Percentiles rank a stretch among this genome's conserved stretches.
phyloP scores from a whole-genome alignment of 1,140 invertebrate species.

The Microplitis demolitor region DNA sequence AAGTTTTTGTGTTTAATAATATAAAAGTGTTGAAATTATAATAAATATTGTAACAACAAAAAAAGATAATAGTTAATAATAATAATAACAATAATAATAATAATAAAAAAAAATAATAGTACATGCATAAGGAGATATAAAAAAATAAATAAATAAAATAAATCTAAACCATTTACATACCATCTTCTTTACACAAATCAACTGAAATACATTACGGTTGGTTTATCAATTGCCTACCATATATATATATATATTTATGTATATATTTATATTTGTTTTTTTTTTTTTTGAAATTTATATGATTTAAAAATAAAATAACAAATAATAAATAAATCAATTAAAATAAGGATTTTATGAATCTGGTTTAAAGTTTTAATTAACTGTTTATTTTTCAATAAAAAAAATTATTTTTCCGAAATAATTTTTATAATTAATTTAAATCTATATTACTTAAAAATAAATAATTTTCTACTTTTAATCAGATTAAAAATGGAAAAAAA shows the following conservation, averaged over 20 bases:
- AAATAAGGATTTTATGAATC: too few species aligned
- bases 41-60: neutral
- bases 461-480: too few species aligned
- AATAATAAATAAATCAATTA: too few species aligned
- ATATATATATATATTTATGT: neutral
- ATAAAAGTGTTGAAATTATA: too few species aligned
- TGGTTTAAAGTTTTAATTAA: too few species aligned
- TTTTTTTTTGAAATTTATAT: neutral
- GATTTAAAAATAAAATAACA: too few species aligned
- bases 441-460: too few species aligned
- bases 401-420: too few species aligned
- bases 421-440: too few species aligned
- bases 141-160: conserved; percentile 41
- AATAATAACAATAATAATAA: conserved; percentile 9
- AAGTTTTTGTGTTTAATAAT: too few species aligned
- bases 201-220: conserved; percentile 53
- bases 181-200: conserved; percentile 58
- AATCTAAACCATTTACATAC: conserved; percentile 54
- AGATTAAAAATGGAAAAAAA: too few species aligned
- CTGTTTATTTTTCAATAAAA: too few species aligned
- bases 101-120: conserved; percentile 40
- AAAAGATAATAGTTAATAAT: conserved; percentile 6
- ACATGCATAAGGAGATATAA: conserved; percentile 47
- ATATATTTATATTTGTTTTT: neutral
- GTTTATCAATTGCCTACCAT: conserved; percentile 43